phyloP scores from a whole-genome alignment of 2,888 invertebrate genomes.

The Rhamnusium bicolor region DNA sequence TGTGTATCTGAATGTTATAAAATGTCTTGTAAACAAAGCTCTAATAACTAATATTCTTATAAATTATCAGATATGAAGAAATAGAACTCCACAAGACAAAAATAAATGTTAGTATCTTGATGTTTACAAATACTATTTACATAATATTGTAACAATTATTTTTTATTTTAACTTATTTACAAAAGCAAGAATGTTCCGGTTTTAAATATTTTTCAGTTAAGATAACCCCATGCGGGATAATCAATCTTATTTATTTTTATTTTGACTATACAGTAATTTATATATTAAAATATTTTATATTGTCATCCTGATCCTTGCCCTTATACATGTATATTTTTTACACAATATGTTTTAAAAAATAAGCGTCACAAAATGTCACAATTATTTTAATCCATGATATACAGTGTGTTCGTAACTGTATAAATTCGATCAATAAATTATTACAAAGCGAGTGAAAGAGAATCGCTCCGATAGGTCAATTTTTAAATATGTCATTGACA shows the following conservation, averaged over 20 bases:
- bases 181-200: conserved; percentile 1
- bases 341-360: neutral
- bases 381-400: neutral
- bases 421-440: too few relatives aligned
- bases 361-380: too few relatives aligned
- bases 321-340: neutral
- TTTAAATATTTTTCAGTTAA: neutral
- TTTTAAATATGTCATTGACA: too few relatives aligned
- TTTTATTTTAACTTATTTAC: neutral
- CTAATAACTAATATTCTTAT: neutral
- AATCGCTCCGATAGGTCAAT: too few relatives aligned
- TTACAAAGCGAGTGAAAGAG: too few relatives aligned
- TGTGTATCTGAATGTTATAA: too few relatives aligned
- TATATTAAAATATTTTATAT: neutral
- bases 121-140: neutral
- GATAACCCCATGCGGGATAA: too few relatives aligned
- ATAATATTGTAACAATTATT: neutral
- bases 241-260: too few relatives aligned
- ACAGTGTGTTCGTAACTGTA: too few relatives aligned
- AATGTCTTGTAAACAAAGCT: too few relatives aligned
- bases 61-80: neutral
- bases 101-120: neutral
- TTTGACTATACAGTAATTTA: too few relatives aligned
- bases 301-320: neutral
- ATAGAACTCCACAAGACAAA: neutral